Conservation (phyloP, 2,888 invertebrate species). For the Tinea semifulvella region DNA sequence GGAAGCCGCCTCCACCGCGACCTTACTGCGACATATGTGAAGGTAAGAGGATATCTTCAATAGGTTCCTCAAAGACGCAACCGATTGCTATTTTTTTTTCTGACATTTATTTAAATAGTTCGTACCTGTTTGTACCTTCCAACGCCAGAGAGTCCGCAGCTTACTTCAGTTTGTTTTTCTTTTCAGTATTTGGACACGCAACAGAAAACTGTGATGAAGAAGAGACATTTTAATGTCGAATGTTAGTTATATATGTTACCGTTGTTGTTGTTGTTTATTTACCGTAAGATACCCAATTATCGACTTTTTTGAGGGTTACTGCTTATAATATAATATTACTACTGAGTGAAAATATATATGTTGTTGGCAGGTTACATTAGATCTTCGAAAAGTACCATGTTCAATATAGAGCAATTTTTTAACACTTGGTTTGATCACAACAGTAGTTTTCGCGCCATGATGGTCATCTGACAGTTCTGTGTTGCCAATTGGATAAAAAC, state of each 20-base stretch:
- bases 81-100: no score
- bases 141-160: no score
- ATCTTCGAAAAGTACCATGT: no score
- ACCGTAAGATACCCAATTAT: no score
- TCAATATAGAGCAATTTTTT: no score
- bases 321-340: slow-evolving; percentile 44
- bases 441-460: no score
- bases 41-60: no score
- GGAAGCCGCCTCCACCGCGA: slow-evolving; percentile 56
- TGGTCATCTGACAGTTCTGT: no score
- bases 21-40: slow-evolving; percentile 95
- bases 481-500: no score
- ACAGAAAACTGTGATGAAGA: slow-evolving; percentile 88
- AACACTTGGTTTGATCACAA: no score
- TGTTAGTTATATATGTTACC: slow-evolving; percentile 37
- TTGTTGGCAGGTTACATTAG: no score
- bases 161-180: slow-evolving; percentile 26
- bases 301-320: slow-evolving; percentile 49
- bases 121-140: neutral
- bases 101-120: neutral
- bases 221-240: slow-evolving; percentile 74
- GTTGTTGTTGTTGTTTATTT: slow-evolving; percentile 56
- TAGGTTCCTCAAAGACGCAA: no score
- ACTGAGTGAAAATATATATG: slow-evolving; percentile 28
- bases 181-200: slow-evolving; percentile 89